phyloP scores from a whole-genome alignment of 2,113 vertebrate genomes.

The Ovis canadensis region DNA sequence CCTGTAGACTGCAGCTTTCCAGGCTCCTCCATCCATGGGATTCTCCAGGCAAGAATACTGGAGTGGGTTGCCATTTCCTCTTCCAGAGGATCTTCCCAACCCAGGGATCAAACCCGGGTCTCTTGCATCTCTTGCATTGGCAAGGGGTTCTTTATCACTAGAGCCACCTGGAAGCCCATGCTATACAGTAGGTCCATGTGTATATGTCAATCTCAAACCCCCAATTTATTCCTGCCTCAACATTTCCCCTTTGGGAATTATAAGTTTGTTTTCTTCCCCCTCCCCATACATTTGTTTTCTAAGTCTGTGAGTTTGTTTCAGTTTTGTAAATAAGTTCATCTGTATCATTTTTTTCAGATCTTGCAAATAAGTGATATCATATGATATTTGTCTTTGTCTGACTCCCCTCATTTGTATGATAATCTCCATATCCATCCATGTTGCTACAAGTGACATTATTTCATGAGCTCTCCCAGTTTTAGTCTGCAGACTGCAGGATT shows the following conservation, averaged over 20 bases:
- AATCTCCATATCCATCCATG: background rate
- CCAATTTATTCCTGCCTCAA: background rate
- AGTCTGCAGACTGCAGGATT: background rate
- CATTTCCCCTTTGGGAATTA: background rate
- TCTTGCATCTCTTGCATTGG: background rate
- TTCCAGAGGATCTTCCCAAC: background rate
- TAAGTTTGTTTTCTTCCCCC: background rate
- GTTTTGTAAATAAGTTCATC: background rate
- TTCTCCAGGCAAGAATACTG: background rate
- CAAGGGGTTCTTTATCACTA: background rate
- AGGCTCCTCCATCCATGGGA: background rate
- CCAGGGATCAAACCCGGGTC: accelerated
- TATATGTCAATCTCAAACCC: background rate
- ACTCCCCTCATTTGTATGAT: background rate
- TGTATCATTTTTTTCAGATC: background rate
- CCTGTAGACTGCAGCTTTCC: background rate
- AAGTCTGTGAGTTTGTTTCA: background rate
- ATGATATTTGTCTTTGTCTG: background rate
- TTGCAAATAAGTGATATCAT: background rate
- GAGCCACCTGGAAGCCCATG: background rate
- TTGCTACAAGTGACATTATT: background rate
- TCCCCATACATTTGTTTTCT: background rate
- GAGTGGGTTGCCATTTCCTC: background rate
- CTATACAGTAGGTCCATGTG: background rate
- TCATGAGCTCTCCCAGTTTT: background rate